Base-by-base conservation (phyloP, 2,113 vertebrate species). In the Podilymbus podiceps region DNA sequence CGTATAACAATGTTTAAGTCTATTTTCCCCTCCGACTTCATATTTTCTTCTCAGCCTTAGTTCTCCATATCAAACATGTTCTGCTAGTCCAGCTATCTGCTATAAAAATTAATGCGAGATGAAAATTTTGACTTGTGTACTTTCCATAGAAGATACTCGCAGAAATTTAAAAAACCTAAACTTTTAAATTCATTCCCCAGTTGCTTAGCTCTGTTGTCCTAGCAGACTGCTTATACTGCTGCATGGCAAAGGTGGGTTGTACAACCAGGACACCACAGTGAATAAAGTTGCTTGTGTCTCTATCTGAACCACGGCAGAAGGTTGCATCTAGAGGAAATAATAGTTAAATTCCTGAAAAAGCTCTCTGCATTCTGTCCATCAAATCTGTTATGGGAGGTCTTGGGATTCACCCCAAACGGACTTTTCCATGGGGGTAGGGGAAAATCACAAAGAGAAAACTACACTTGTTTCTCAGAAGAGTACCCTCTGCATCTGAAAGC, bases 161-260 rank as follows among this genome's bases (percentile, higher is more conserved):
- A 56, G 18, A 21, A 67, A 62, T 31, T 38, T 8, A 5, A 63
- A 68, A 21, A 0, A 0, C 5, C 20, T 4, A 17, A 25, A 5
- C 33, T 52, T 89, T 81, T 67, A 31, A 74, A 40, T 64, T 49
- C 6, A 55, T 75, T 82, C 9, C 14, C 5, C 31, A 33, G 38
- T 9, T 84, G 46, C 46, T 89, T 62, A 30, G 35, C 44, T 91
- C 55, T 73, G 18, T 25, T 85, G 53, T 64, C 31, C 47, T 38
- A 66, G 59, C 59, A 81, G 63, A 62, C 20, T 44, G 44, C 42
- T 58, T 50, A 44, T 28, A 83, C 7, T 49, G 35, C 35, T 66
- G 19, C 40, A 47, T 24, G 25, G 38, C 35, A 77, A 94, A 89
- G 40, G 16, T 66, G 27, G 15, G 31, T 31, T 31, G 30, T 31